Evolutionary conservation across 2,888 invertebrate genomes (phyloP).

Genomic region (Papilio demoleus): DNA sequence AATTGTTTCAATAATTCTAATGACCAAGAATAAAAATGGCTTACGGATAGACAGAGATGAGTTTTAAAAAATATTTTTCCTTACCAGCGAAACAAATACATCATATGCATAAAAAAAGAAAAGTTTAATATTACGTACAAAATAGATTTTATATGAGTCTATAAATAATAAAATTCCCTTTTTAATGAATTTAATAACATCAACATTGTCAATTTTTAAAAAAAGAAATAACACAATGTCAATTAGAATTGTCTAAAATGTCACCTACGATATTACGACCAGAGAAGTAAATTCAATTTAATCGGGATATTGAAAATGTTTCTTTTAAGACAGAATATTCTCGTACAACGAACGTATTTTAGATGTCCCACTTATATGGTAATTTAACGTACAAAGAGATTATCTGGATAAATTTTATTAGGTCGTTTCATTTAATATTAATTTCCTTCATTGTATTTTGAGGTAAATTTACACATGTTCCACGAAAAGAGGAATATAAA

Average conservation of each 20-base stretch:
- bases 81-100: too few relatives aligned
- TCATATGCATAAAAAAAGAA: too few relatives aligned
- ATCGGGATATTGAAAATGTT: not conserved
- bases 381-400: constrained; percentile 13
- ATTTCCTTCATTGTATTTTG: not conserved
- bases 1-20: too few relatives aligned
- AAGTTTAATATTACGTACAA: too few relatives aligned
- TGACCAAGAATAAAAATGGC: too few relatives aligned
- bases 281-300: constrained; percentile 22
- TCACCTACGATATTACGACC: not conserved
- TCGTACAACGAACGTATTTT: constrained; percentile 9
- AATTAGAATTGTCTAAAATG: too few relatives aligned
- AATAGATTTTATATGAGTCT: too few relatives aligned
- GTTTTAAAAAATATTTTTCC: too few relatives aligned
- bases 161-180: too few relatives aligned
- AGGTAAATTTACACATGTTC: not conserved
- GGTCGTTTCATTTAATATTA: not conserved
- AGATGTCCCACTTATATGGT: constrained; percentile 19
- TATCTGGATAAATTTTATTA: not conserved
- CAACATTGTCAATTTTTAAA: too few relatives aligned
- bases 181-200: too few relatives aligned
- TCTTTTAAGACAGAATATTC: not conserved
- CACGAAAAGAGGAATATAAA: not conserved
- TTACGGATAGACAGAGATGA: too few relatives aligned
- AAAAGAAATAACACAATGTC: not conserved